Percentiles rank a stretch among this genome's conserved stretches.
These are phyloP conservation scores for Lasioglossum baleicum DNA, from an alignment of 1,140 invertebrate genomes.

Conservation along the genomic window DNA sequence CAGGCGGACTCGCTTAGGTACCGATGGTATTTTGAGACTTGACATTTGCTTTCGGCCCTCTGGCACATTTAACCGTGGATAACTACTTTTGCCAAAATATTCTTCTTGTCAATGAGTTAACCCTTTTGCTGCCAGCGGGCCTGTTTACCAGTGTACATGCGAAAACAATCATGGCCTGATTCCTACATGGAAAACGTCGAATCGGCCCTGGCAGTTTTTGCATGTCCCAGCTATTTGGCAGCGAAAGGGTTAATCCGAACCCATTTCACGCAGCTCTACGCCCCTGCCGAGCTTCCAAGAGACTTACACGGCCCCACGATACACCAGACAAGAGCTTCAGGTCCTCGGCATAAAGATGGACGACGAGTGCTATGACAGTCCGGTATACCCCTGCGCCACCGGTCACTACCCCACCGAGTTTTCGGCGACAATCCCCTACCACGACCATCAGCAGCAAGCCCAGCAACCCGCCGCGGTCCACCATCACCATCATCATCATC, in stretches of 20 bases:
- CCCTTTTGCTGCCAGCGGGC: too few species aligned
- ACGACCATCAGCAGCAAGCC: constrained; percentile 82
- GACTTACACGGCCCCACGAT: constrained; percentile 88
- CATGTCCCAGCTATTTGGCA: too few species aligned
- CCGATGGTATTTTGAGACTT: neutral
- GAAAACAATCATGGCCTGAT: too few species aligned
- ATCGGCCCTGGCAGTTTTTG: too few species aligned
- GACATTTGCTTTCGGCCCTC: too few species aligned
- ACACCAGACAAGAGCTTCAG: constrained; percentile 81
- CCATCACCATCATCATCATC: constrained; percentile 66
- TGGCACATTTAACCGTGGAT: too few species aligned
- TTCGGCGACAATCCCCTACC: constrained; percentile 80
- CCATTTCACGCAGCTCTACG: constrained; percentile 77
- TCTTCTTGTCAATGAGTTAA: too few species aligned
- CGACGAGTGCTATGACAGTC: constrained; percentile 86
- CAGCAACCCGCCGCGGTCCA: constrained; percentile 75
- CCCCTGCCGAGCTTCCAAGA: constrained; percentile 92
- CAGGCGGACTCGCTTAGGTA: constrained; percentile 77
- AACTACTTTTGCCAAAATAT: too few species aligned
- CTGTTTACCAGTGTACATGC: too few species aligned
- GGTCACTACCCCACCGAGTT: constrained; percentile 82
- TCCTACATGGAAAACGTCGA: too few species aligned
- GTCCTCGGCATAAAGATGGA: constrained; percentile 88
- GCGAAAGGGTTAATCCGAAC: neutral
- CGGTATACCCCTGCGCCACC: constrained; percentile 77